Evolutionary conservation across 2,888 invertebrate genomes (phyloP), one percentile per base, ranked within the genome.

Genomic region (Sesia bembeciformis): DNA sequence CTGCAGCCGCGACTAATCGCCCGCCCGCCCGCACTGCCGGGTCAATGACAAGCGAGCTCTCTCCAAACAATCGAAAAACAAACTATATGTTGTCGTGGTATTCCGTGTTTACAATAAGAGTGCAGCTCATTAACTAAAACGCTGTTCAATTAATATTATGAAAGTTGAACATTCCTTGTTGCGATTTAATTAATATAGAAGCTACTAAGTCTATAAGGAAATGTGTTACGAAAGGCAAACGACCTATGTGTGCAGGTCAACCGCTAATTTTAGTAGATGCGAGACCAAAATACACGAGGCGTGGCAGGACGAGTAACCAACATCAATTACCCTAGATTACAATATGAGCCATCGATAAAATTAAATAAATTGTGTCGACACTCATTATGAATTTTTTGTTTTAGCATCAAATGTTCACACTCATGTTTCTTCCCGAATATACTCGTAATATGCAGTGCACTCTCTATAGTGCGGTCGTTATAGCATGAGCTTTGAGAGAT

Each of bases 1-100:
- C 70, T 75, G 69, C 65, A 79, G 73, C 74, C 77, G 74, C 72
- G 67, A 70, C 77, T 75, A 81, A 83, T 80, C 74, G 73, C 60
- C 68, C 70, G 70, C 75, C 77, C 70, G 65, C 67, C 64, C 56
- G 56, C 57, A 51, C 52, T 52, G 52, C 42, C 70, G 60, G 79
- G 77, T 78, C 76, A 78, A 76, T 78, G 77, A 77, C 78, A 78
- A 74, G 63, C 63, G 63, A 58, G 64, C 63, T 69, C 65, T 66
- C 62, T 54, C 58, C 53, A 40, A 40, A 8, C 7, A 4, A 50
- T 23, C 39, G 23, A 50, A 46, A 46, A 50, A 5, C 39, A 38
- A 23, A 23, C 23, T 23, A 23, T 23, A 23, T 23, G 23, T 23
- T 23, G 23, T 2, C 23, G 23, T 23, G 23, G 23, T 23, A 23